A percentile compares a stretch with the other conserved stretches of the same genome.
Conservation (phyloP, 2,113 vertebrate genomes). For the Pseudorhombus dupliciocellatus region DNA sequence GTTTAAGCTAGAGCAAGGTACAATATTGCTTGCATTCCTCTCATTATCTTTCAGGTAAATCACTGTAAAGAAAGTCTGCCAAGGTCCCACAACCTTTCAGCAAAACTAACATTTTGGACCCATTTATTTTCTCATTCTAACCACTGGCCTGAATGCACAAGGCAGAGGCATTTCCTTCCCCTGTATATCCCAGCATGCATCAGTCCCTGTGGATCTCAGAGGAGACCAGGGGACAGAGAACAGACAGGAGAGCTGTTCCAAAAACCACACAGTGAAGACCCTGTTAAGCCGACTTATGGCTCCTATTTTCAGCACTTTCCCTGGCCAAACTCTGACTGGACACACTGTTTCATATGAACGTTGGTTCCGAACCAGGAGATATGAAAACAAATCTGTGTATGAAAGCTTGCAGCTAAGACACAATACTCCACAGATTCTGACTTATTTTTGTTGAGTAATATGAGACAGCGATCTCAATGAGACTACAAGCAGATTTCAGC, state of each 20-base stretch:
- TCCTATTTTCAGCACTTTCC: slow-evolving; percentile 61
- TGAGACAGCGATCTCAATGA: slow-evolving; percentile 1
- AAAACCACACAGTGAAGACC: slow-evolving; percentile 72
- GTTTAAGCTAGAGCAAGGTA: not conserved
- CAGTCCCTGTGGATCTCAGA: slow-evolving; percentile 51
- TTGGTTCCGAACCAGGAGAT: slow-evolving; percentile 26
- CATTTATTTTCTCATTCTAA: slow-evolving; percentile 40
- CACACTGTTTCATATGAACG: slow-evolving; percentile 49
- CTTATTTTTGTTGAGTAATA: not conserved
- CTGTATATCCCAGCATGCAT: slow-evolving; percentile 70
- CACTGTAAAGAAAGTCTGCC: not conserved
- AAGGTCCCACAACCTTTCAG: not conserved
- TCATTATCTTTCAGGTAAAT: not conserved
- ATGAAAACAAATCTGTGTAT: slow-evolving; percentile 41
- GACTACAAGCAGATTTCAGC: not conserved
- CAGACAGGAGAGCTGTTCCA: slow-evolving; percentile 75
- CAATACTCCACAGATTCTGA: not conserved
- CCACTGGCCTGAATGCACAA: slow-evolving; percentile 28
- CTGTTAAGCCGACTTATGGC: slow-evolving; percentile 63
- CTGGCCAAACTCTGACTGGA: slow-evolving; percentile 50
- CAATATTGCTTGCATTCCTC: not conserved
- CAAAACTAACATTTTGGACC: not conserved
- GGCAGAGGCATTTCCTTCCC: slow-evolving; percentile 49
- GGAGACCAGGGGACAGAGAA: slow-evolving; percentile 67
- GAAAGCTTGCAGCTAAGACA: not conserved